Evolutionary conservation across 2,797 vertebrate species (phyloP).

Genomic region (Glossophaga mutica): DNA sequence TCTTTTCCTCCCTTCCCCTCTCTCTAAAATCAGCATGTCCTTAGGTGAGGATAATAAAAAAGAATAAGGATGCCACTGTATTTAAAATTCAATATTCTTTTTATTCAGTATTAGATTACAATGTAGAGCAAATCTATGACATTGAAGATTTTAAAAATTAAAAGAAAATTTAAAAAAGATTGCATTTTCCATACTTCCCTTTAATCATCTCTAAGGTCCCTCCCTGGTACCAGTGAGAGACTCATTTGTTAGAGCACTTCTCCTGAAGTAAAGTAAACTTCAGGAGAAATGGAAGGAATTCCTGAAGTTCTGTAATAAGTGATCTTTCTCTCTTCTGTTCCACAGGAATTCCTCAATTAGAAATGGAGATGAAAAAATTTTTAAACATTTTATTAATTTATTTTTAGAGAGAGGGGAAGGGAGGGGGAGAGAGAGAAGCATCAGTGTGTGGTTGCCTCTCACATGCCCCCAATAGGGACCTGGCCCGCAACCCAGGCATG

Average conservation of each 20-base stretch:
- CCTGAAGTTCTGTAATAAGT: background rate
- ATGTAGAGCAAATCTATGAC: background rate
- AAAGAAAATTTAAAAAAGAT: background rate
- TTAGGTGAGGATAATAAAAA: background rate
- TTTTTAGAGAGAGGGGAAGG: too few species aligned
- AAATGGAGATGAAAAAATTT: constrained; percentile 25
- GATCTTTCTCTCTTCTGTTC: constrained; percentile 1
- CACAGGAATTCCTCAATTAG: constrained; percentile 37
- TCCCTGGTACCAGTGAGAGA: background rate
- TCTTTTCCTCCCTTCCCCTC: background rate
- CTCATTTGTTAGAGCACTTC: background rate
- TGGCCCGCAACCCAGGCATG: too few species aligned
- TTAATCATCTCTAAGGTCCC: background rate
- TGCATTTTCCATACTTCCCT: background rate
- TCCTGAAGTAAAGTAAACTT: background rate
- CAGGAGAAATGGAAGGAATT: background rate
- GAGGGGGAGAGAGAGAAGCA: too few species aligned
- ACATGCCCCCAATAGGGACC: too few species aligned
- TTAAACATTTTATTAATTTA: too few species aligned
- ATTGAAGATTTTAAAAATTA: background rate
- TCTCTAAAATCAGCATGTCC: background rate
- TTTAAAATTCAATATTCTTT: background rate
- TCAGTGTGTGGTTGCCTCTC: too few species aligned
- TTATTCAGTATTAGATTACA: background rate
- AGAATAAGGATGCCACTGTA: background rate